Percentiles rank a stretch among this genome's conserved stretches.
Conservation (phyloP, 1,140 invertebrate species). For the Caenorhabditis brenneri region DNA sequence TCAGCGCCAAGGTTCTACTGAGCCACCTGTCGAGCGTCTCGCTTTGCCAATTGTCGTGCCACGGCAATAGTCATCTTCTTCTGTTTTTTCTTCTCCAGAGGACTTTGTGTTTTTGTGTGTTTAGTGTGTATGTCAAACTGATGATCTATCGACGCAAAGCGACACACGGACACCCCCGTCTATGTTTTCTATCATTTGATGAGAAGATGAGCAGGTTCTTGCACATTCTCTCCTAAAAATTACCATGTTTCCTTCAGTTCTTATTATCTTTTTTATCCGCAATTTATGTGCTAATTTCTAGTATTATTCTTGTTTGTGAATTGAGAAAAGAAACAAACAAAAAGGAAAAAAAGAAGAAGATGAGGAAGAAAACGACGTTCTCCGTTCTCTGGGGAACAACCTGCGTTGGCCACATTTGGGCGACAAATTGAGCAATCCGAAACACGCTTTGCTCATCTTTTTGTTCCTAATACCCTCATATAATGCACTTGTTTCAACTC, state of each 20-base stretch:
- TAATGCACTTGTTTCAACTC: neutral
- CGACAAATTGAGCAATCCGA: conserved; percentile 17
- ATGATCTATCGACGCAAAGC: conserved; percentile 34
- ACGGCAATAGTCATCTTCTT: neutral
- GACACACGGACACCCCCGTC: conserved; percentile 7
- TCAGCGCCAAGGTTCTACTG: neutral
- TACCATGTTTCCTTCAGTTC: neutral
- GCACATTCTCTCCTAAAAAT: neutral
- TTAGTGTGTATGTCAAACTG: conserved; percentile 41
- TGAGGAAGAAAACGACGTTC: neutral
- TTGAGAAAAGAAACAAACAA: neutral
- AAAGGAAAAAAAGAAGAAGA: neutral
- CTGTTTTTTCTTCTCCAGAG: neutral
- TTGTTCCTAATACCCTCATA: neutral
- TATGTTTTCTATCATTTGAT: conserved; percentile 29
- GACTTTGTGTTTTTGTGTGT: conserved; percentile 38
- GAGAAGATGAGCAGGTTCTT: neutral
- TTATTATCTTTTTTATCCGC: neutral
- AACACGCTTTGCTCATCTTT: neutral
- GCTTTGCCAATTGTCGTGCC: conserved; percentile 14
- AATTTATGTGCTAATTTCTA: neutral
- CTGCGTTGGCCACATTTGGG: neutral
- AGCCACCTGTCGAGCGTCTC: conserved; percentile 22
- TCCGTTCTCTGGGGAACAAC: conserved; percentile 31
- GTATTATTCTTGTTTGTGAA: neutral